phyloP scores from a whole-genome alignment of 2,797 vertebrate genomes.

The Danio albolineatus region DNA sequence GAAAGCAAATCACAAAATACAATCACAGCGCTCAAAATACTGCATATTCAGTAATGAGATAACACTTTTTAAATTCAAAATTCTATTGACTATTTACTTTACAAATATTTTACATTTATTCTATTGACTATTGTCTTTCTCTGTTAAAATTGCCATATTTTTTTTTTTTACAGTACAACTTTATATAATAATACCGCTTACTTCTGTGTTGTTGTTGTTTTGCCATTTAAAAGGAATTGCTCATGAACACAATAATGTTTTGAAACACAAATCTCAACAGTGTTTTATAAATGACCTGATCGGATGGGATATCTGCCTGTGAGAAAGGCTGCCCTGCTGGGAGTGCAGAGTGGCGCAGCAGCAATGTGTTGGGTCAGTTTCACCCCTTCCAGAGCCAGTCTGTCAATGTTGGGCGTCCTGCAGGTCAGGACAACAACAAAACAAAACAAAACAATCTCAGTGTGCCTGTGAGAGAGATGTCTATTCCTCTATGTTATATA shows the following conservation, averaged over 20 bases:
- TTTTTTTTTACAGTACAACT: no score
- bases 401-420: constrained; percentile 83
- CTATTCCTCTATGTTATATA: neutral
- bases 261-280: neutral
- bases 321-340: constrained; percentile 90
- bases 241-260: neutral
- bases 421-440: constrained; percentile 54
- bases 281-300: constrained; percentile 77
- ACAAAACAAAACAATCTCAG: constrained; percentile 34
- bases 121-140: no score
- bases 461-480: neutral
- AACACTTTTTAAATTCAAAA: no score
- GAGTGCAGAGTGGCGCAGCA: constrained; percentile 89
- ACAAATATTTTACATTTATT: no score
- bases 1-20: no score
- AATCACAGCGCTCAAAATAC: no score
- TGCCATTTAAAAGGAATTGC: no score
- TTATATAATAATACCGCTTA: no score
- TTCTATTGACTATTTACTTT: no score
- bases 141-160: no score
- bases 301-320: constrained; percentile 91
- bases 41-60: no score
- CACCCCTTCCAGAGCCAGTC: constrained; percentile 85
- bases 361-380: constrained; percentile 90
- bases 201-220: no score